These are phyloP conservation scores for Aphidius colemani DNA, from an alignment of 2,888 invertebrate species.

Conservation along the genomic window DNA sequence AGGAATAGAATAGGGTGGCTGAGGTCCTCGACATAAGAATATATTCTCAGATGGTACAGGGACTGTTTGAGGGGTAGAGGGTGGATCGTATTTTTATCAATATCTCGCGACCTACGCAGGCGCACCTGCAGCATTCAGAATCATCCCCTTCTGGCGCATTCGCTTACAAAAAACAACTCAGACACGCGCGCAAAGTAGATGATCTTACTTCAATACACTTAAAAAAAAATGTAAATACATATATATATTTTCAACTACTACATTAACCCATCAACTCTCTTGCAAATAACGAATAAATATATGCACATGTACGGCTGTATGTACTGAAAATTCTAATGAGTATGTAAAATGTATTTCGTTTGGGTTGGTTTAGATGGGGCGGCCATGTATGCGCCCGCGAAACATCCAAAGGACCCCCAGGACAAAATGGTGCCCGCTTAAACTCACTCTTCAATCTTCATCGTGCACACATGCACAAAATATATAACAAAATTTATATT, in stretches of 20 bases:
- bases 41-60: slow-evolving; percentile 54
- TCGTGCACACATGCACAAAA: slow-evolving; percentile 26
- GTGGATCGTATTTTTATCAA: slow-evolving; percentile 58
- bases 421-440: slow-evolving; percentile 58
- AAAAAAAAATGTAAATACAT: background rate
- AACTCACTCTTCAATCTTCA: slow-evolving; percentile 39
- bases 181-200: slow-evolving; percentile 4
- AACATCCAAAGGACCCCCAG: slow-evolving; percentile 52
- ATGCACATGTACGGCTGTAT: slow-evolving; percentile 18
- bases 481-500: slow-evolving; percentile 51
- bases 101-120: slow-evolving; percentile 55
- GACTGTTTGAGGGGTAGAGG: slow-evolving; percentile 40
- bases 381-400: slow-evolving; percentile 28
- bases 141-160: slow-evolving; percentile 26
- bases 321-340: slow-evolving; percentile 38
- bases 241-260: slow-evolving; percentile 27
- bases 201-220: slow-evolving; percentile 16
- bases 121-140: slow-evolving; percentile 45
- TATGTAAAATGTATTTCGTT: slow-evolving; percentile 30
- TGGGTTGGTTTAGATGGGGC: slow-evolving; percentile 25
- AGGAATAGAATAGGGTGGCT: slow-evolving; percentile 34
- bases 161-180: background rate
- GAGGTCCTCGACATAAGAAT: slow-evolving; percentile 55
- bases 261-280: slow-evolving; percentile 8
- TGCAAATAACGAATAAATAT: slow-evolving; percentile 5